Base-by-base conservation (phyloP, 2,888 invertebrate species). In the Nipponacmea schrenckii region DNA sequence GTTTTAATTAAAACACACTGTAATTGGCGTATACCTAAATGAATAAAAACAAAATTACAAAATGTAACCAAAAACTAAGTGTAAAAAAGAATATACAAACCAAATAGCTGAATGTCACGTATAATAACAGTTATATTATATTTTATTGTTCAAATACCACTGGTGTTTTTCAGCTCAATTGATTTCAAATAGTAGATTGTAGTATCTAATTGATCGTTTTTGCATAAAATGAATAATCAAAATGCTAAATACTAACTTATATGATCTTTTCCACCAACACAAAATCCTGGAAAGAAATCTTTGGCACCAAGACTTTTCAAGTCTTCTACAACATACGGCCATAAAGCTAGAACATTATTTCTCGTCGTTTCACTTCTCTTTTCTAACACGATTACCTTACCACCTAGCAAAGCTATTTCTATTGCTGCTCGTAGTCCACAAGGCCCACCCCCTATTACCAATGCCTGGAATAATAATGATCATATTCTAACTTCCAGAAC, bases 261-360 rank as follows among this genome's bases (percentile, higher is more conserved):
- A 89, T 99, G 98, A 90, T 99, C 98, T 79, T 99, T 98, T 75
- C 97, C 93, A 27, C 98, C 98, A 0, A 97, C 97, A 91, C 98
- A 98, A 90, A 99, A 99, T 90, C 97, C 97, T n/a, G 98, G 98
- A 88, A 96, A 98, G 91, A 99, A 98, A 88, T 97, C 97, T 89
- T 99, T 99, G 24, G 97, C 98, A 26, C 97, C 98, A 45, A 98
- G 92, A 77, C 94, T 94, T 72, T 94, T 92, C 79, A 99, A 91
- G 90, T 99, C 98, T 81, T 96, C 95, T 75, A 99, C 98, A 63
- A 98, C 96, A 90, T 96, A 98, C 67, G 98, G 97, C 98, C 98
- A 99, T 77, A 99, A 91, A 89, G 98, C 98, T 65, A 98, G 92
- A 44, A 99, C 98, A 89, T 99, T 99, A 91, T 99, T 98, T 15